Conservation (phyloP, 1,140 invertebrate genomes). For the Cyphomyrmex costatus region DNA sequence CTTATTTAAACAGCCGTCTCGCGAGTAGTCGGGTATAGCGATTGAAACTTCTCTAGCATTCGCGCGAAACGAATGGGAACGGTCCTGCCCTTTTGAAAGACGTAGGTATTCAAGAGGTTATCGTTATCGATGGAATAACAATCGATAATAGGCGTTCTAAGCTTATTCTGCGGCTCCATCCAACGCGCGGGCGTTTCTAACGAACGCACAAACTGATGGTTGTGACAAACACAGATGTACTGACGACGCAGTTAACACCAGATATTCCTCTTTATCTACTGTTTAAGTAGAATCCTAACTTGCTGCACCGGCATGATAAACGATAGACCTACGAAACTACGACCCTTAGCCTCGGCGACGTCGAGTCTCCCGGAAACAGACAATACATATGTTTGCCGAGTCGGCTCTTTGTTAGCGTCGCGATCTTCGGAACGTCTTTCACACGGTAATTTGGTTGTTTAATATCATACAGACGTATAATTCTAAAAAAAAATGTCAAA, state of each 20-base stretch:
- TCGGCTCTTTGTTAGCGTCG: conserved; percentile 35
- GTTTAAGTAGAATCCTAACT: conserved; percentile 41
- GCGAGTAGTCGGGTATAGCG: neutral
- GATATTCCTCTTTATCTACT: conserved; percentile 57
- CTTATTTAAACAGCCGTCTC: conserved; percentile 24
- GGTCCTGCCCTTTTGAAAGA: neutral
- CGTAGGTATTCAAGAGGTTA: conserved; percentile 29
- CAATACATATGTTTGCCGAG: conserved; percentile 19
- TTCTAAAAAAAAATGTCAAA: neutral
- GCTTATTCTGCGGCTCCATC: conserved; percentile 26
- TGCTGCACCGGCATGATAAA: neutral
- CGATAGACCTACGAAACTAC: neutral
- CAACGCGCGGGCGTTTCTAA: neutral
- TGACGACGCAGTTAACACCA: neutral
- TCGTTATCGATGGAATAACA: conserved; percentile 69
- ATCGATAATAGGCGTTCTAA: conserved; percentile 67
- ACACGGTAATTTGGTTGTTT: conserved; percentile 16
- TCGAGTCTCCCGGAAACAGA: conserved; percentile 29
- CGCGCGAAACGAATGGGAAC: neutral
- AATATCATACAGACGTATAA: neutral
- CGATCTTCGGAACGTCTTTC: neutral
- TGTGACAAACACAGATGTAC: conserved; percentile 64
- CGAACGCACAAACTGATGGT: neutral
- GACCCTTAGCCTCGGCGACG: neutral
- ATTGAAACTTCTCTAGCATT: conserved; percentile 25